These are phyloP conservation scores for Bimastos eiseni DNA, from an alignment of 2,888 invertebrate genomes.

Conservation along the genomic window DNA sequence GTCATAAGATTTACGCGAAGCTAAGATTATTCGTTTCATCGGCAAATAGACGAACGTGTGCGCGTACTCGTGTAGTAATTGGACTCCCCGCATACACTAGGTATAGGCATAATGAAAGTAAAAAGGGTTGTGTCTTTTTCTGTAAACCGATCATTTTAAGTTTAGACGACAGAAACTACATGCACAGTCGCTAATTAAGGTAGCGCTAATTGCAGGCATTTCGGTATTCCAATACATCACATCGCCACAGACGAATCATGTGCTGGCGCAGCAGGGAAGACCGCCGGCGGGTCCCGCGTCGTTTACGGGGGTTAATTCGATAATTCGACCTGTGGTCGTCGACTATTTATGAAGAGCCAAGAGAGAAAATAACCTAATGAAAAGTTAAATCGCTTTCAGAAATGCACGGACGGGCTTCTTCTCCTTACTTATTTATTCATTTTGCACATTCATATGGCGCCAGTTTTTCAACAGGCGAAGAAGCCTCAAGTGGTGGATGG, in stretches of 20 bases:
- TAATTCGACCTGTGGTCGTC: background rate
- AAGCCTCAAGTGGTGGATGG: no score
- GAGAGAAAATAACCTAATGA: background rate
- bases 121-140: no score
- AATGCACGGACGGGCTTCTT: background rate
- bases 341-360: background rate
- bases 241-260: background rate
- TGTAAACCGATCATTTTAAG: no score
- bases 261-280: background rate
- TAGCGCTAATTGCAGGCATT: background rate
- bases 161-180: background rate
- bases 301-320: slow-evolving; percentile 4
- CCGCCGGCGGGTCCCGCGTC: background rate
- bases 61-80: no score
- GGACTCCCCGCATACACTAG: no score
- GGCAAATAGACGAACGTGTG: no score
- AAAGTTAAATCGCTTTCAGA: background rate
- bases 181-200: background rate
- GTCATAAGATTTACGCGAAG: no score
- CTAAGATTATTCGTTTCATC: no score
- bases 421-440: background rate
- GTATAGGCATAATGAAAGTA: no score
- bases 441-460: background rate
- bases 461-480: background rate
- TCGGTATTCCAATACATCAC: background rate